phyloP scores from a whole-genome alignment of 35 echinoderm and acorn worm genomes.

The Nesometra sesokonis region DNA sequence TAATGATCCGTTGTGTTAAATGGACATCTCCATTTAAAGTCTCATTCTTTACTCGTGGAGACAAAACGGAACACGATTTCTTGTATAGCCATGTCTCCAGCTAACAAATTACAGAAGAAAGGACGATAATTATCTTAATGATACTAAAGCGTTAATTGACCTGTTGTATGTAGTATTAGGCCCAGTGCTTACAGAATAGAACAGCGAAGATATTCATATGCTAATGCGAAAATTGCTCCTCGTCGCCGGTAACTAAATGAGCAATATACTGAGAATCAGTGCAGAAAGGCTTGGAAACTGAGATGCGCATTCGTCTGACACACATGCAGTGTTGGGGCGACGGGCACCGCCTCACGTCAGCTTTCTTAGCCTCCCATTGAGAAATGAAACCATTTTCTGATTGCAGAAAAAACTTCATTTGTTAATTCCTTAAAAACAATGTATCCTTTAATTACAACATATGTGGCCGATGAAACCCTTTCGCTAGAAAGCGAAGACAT shows the following conservation, averaged over 20 bases:
- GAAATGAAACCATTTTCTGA: not conserved
- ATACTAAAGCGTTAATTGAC: not conserved
- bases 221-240: not conserved
- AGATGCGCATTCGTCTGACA: not conserved
- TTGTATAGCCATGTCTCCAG: not conserved
- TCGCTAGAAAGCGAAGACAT: too few relatives aligned
- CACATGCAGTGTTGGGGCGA: not conserved
- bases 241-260: not conserved
- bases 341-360: too few relatives aligned
- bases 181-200: not conserved
- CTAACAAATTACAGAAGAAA: not conserved
- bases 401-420: too few relatives aligned
- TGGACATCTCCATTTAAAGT: not conserved
- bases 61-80: not conserved
- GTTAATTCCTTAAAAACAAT: not conserved
- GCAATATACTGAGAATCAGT: not conserved
- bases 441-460: too few relatives aligned
- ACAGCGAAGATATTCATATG: not conserved
- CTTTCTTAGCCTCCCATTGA: too few relatives aligned
- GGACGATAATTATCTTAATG: not conserved
- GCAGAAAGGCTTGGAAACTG: not conserved
- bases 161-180: not conserved
- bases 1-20: not conserved
- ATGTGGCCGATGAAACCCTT: too few relatives aligned
- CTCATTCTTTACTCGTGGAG: not conserved